Evolutionary conservation across 2,113 vertebrate genomes (phyloP), one percentile per base, ranked within the genome.

Genomic region (Podarcis cretensis): DNA sequence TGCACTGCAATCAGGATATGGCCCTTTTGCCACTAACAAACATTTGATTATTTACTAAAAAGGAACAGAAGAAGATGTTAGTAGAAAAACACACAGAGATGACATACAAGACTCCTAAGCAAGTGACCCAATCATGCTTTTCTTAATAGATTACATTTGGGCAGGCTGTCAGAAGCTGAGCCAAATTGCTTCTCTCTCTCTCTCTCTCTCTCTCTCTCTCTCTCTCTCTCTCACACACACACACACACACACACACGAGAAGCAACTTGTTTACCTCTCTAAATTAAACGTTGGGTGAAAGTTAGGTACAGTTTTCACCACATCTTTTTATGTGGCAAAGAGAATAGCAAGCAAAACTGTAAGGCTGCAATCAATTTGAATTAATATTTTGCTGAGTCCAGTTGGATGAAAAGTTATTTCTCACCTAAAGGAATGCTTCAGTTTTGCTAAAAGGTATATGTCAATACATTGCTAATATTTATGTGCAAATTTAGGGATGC

Each of bases 51-150:
- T 84, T 89, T 85, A 88, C 77, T 87, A 92, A 78, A 35, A 8
- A 82, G 88, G 91, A 90, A 90, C 85, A 91, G 90, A 89, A 91
- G 90, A 89, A 84, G 48, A 81, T 83, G 81, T 59, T 78, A 83
- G 69, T 84, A 90, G 86, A 90, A 89, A 91, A 90, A 48, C 13
- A 71, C 80, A 83, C 2, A 0, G 88, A 2, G 0, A 74, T 23
- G 40, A 27, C 87, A 69, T 4, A 87, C 69, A 9, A 69, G 30
- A 54, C 40, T 3, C 37, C 59, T 35, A 74, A 83, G 74, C 59
- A 75, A 59, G 43, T 32, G 73, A 83, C 2, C 80, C 80, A 83
- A 20, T 59, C 68, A 48, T 77, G 87, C 66, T 78, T 78, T 86
- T 59, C 20, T 25, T 68, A 25, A 35, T 35, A 54, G 87, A 83